phyloP scores from a whole-genome alignment of 2,888 invertebrate genomes.

The Limnephilus marmoratus region DNA sequence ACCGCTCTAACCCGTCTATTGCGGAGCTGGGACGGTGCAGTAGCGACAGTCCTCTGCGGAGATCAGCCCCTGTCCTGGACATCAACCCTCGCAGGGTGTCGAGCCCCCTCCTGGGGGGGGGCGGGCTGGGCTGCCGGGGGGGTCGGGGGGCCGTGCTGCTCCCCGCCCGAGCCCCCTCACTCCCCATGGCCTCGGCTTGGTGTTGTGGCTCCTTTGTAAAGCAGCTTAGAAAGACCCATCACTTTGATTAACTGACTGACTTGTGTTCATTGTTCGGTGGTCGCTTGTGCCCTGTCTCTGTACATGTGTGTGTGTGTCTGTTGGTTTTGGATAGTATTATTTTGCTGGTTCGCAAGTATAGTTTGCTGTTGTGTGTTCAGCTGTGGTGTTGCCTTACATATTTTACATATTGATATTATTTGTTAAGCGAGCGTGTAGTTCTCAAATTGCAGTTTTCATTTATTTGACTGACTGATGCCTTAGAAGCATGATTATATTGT shows the following conservation, averaged over 20 bases:
- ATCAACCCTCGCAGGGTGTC: conserved; percentile 57
- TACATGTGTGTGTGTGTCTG: conserved; percentile 65
- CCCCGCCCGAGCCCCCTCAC: conserved; percentile 68
- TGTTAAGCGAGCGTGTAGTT: conserved; percentile 44
- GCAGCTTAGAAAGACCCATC: conserved; percentile 86
- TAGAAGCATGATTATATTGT: conserved; percentile 52
- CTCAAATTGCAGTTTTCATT: conserved; percentile 32
- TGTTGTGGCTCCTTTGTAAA: conserved; percentile 89
- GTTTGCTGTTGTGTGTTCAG: conserved; percentile 56
- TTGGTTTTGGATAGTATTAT: conserved; percentile 64
- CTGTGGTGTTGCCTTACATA: conserved; percentile 60
- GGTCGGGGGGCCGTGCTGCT: conserved; percentile 67
- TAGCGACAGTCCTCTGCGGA: conserved; percentile 63
- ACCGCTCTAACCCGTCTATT: conserved; percentile 76
- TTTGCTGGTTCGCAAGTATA: conserved; percentile 55
- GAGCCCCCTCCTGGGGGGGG: conserved; percentile 60
- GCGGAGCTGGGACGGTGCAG: conserved; percentile 69
- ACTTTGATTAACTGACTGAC: conserved; percentile 79
- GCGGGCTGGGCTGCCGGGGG: conserved; percentile 38
- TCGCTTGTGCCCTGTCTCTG: conserved; percentile 36
- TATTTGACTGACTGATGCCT: conserved; percentile 46
- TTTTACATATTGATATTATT: conserved; percentile 41
- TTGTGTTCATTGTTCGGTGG: conserved; percentile 16
- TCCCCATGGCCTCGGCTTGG: conserved; percentile 81
- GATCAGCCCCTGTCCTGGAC: conserved; percentile 63